A percentile compares a stretch with the other conserved stretches of the same genome.
Conservation (phyloP, 2,113 vertebrate species). For the Centropus unirufus region DNA sequence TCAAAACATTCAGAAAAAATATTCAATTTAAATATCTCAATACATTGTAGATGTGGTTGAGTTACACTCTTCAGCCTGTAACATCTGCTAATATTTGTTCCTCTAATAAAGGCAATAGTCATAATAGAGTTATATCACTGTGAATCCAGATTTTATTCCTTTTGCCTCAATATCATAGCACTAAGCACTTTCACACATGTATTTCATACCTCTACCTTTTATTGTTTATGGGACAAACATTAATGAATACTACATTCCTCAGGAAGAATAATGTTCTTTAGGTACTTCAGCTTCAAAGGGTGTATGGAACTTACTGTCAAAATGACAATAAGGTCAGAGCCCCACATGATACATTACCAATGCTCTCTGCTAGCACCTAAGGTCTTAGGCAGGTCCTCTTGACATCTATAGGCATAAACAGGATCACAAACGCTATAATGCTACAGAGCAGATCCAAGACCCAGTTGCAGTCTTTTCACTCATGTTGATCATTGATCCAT, state of each 20-base stretch:
- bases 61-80: not conserved
- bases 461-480: not conserved
- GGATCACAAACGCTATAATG: not conserved
- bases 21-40: not conserved
- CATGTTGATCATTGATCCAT: not conserved
- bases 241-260: not conserved
- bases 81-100: constrained; percentile 19
- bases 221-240: not conserved
- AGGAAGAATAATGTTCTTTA: not conserved
- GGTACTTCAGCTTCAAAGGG: not conserved
- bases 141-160: not conserved
- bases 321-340: not conserved
- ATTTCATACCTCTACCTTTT: not conserved
- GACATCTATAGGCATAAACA: not conserved
- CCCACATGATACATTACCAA: rapidly evolving
- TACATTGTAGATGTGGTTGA: not conserved
- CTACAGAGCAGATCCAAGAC: not conserved
- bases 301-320: not conserved
- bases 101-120: not conserved
- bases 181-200: not conserved
- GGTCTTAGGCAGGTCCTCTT: too few species aligned
- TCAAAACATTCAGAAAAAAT: not conserved
- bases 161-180: not conserved
- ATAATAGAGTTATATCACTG: not conserved
- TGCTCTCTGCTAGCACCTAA: not conserved